Conservation (phyloP, 2,888 invertebrate species). For the Agrochola lota region DNA sequence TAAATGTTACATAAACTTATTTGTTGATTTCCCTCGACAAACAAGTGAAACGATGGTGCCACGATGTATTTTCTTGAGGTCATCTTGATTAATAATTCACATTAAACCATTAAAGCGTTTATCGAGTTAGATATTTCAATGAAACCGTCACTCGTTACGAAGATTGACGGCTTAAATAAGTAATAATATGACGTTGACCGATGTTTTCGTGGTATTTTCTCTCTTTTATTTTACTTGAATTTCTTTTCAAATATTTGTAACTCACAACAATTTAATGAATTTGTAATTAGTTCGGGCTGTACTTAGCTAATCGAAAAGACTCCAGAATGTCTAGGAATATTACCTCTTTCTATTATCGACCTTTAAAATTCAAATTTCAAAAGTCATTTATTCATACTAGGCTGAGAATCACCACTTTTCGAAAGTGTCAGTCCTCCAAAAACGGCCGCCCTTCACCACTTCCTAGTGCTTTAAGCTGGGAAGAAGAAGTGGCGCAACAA, state of each 20-base stretch:
- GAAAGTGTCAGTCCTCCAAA: too few relatives aligned
- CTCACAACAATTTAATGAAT: not conserved
- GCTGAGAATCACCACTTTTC: too few relatives aligned
- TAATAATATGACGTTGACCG: conserved; percentile 6
- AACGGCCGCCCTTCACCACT: too few relatives aligned
- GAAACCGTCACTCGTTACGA: conserved; percentile 32
- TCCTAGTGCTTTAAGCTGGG: too few relatives aligned
- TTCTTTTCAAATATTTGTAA: not conserved
- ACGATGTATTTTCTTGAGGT: conserved; percentile 21
- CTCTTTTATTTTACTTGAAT: not conserved
- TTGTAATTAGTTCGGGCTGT: not conserved
- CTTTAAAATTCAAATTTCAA: too few relatives aligned
- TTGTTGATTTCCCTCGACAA: conserved; percentile 6
- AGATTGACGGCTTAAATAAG: conserved; percentile 27
- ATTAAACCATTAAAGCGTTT: conserved; percentile 16
- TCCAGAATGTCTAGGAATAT: not conserved
- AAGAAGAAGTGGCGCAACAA: too few relatives aligned
- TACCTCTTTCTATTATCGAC: not conserved
- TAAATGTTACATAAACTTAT: not conserved
- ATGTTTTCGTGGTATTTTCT: conserved; percentile 12
- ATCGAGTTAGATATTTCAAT: conserved; percentile 15
- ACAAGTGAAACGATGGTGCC: conserved; percentile 11
- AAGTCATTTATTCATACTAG: too few relatives aligned
- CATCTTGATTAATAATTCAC: conserved; percentile 43
- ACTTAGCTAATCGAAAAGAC: not conserved